These are phyloP conservation scores for Microdon myrmicae DNA, from an alignment of 2,888 invertebrate genomes.

Conservation along the genomic window DNA sequence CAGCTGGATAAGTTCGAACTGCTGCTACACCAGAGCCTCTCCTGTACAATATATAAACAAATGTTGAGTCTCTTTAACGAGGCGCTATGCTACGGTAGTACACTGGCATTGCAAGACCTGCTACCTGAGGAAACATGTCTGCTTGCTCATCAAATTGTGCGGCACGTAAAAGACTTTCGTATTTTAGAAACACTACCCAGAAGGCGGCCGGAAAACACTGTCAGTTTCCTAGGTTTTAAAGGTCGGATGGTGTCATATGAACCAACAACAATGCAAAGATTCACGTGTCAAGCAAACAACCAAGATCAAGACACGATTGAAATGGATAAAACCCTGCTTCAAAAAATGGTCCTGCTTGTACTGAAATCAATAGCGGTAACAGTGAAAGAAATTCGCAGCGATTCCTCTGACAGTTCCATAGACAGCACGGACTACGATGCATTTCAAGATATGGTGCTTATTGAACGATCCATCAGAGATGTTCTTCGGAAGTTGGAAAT, in stretches of 20 bases:
- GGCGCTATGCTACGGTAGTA: constrained; percentile 90
- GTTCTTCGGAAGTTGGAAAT: constrained; percentile 83
- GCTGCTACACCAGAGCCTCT: constrained; percentile 76
- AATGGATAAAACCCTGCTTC: constrained; percentile 81
- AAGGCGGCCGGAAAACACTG: constrained; percentile 63
- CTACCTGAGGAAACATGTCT: constrained; percentile 89
- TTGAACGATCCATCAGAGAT: constrained; percentile 85
- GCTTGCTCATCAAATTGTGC: constrained; percentile 84
- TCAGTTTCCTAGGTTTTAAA: constrained; percentile 63
- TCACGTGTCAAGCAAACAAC: constrained; percentile 24
- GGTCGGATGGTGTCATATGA: constrained; percentile 59
- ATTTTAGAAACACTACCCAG: constrained; percentile 68
- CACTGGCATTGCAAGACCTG: constrained; percentile 86
- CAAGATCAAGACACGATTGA: constrained; percentile 57
- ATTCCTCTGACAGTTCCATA: constrained; percentile 85
- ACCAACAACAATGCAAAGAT: constrained; percentile 51
- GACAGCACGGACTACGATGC: constrained; percentile 87
- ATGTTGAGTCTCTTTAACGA: constrained; percentile 87
- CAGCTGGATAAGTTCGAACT: constrained; percentile 84
- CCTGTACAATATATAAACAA: constrained; percentile 86
- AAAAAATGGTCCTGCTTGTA: constrained; percentile 87
- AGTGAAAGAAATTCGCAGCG: constrained; percentile 88
- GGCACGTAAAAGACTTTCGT: constrained; percentile 86
- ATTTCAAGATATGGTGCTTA: constrained; percentile 88
- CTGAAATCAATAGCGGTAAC: constrained; percentile 90